Evolutionary conservation across 1,140 invertebrate genomes (phyloP), one percentile per base, ranked within the genome.

Genomic region (Drosophila equinoxialis): DNA sequence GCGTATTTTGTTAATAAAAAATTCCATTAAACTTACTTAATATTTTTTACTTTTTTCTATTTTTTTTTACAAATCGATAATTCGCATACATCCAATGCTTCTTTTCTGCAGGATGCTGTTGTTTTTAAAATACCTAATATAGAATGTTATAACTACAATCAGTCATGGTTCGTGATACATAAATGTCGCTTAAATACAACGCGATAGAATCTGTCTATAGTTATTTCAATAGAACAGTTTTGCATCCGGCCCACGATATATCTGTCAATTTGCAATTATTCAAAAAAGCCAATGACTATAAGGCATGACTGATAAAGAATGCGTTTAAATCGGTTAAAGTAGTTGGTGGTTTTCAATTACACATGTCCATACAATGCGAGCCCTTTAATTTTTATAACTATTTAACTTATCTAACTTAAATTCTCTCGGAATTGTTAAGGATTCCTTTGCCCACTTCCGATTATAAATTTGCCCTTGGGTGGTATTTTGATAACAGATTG

Each of bases 51-150:
- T n/a, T n/a, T n/a, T n/a, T n/a, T n/a, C n/a, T n/a, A n/a, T n/a
- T n/a, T n/a, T n/a, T n/a, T n/a, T n/a, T n/a, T n/a, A n/a, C n/a
- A n/a, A n/a, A n/a, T n/a, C n/a, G n/a, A n/a, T n/a, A n/a, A n/a
- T n/a, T 8, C 8, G 5, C 2, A 20, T 17, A 20, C 2, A 17
- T 17, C 8, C 14, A 6, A 39, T 39, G 10, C 10, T 39, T 23
- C 8, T 11, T 37, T 17, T 58, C 11, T 26, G 1, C 13, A 61
- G 59, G 37, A 61, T 23, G 59, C 59, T 7, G 59, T 42, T 10
- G n/a, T 20, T 1, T 41, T 61, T 37, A 61, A 61, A 41, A n/a
- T 61, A 51, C 23, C 45, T 3, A 51, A 51, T 23, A 1, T 51
- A 1, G 17, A 23, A 23, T 51, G 20, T n/a, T 8, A 11, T 8